These are phyloP conservation scores for Hemicentrotus pulcherrimus DNA, from an alignment of 35 echinoderm and acorn worm species.

Conservation along the genomic window DNA sequence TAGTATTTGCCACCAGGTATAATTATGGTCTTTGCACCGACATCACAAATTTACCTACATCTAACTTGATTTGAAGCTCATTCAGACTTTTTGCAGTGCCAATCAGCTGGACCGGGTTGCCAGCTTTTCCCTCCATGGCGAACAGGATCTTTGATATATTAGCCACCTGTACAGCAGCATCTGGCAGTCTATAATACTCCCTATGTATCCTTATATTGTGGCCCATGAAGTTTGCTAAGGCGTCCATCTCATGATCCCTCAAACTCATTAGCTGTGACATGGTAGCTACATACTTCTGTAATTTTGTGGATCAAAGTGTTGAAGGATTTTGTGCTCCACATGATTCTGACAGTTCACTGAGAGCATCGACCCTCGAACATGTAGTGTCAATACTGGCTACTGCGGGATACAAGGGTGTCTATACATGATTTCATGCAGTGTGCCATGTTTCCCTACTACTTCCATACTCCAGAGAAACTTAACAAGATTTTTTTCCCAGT, in stretches of 20 bases:
- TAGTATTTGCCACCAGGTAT: too few relatives aligned
- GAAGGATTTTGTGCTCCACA: constrained; percentile 64
- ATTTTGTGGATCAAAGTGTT: constrained; percentile 51
- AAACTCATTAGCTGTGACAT: constrained; percentile 57
- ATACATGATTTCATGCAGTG: constrained; percentile 43
- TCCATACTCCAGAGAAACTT: constrained; percentile 60
- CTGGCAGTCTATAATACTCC: constrained; percentile 56
- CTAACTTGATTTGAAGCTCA: neutral
- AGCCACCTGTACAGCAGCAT: constrained; percentile 50
- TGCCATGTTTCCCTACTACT: constrained; percentile 72
- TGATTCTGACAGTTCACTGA: constrained; percentile 15
- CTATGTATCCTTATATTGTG: constrained; percentile 64
- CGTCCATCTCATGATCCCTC: constrained; percentile 64
- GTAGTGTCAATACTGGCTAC: neutral
- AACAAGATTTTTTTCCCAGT: constrained; percentile 62
- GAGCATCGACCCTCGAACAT: constrained; percentile 46
- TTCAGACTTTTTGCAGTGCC: constrained; percentile 29
- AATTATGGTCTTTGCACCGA: neutral
- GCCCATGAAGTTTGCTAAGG: constrained; percentile 58
- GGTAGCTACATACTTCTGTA: constrained; percentile 59
- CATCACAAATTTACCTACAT: constrained; percentile 48
- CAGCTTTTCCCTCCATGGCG: constrained; percentile 50
- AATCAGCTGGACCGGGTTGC: constrained; percentile 44
- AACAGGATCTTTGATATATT: constrained; percentile 55
- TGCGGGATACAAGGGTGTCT: constrained; percentile 54